A percentile compares a stretch with the other conserved stretches of the same genome.
phyloP scores from a whole-genome alignment of 2,113 vertebrate genomes.

The Thalassarche chlororhynchos region DNA sequence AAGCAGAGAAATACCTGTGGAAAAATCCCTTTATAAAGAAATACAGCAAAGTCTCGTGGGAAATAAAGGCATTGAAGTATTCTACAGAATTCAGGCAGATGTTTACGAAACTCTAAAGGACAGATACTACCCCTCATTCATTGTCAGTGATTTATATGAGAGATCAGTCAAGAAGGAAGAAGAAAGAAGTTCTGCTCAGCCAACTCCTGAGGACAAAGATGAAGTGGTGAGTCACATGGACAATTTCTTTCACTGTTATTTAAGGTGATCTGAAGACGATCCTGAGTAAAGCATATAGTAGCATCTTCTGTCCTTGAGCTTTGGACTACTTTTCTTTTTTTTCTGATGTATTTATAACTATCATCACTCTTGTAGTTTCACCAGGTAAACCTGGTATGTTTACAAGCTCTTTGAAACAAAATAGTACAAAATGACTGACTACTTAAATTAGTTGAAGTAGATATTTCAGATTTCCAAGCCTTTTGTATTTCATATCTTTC shows the following conservation, averaged over 20 bases:
- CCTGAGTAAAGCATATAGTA: neutral
- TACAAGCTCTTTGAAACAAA: neutral
- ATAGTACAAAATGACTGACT: neutral
- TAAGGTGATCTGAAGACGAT: neutral
- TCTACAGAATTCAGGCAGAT: constrained; percentile 88
- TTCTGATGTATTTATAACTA: neutral
- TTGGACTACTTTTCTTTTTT: neutral
- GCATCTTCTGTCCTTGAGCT: neutral
- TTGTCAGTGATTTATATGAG: constrained; percentile 95
- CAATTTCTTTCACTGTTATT: neutral
- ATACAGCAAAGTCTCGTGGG: constrained; percentile 97
- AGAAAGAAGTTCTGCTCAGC: constrained; percentile 76
- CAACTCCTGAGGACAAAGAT: constrained; percentile 85
- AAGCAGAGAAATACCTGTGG: constrained; percentile 93
- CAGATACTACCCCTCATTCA: constrained; percentile 95
- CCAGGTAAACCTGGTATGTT: neutral
- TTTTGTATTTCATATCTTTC: neutral
- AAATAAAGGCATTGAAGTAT: constrained; percentile 95
- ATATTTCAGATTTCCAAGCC: neutral
- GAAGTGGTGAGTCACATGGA: constrained; percentile 80
- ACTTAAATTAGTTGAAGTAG: neutral
- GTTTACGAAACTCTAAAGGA: constrained; percentile 92
- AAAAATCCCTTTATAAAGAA: constrained; percentile 95
- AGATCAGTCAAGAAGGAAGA: constrained; percentile 86
- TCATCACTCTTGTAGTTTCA: neutral